Percentiles rank a stretch among this genome's conserved stretches.
phyloP scores from a whole-genome alignment of 2,888 invertebrate genomes.

The Papilio protenor region DNA sequence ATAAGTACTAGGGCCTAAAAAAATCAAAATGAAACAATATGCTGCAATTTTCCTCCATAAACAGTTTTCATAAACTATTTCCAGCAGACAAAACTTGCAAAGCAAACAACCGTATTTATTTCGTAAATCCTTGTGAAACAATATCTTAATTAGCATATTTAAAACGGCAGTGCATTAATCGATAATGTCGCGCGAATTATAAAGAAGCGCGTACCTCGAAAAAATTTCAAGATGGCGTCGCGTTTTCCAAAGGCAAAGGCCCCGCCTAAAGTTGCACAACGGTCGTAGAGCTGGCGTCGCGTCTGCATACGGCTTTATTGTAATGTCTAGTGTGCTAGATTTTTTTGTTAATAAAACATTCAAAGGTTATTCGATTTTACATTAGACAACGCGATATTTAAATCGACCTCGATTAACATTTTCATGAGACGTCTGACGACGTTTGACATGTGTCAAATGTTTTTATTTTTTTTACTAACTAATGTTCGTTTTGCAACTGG shows the following conservation, averaged over 20 bases:
- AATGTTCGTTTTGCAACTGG: background rate
- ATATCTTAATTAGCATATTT: background rate
- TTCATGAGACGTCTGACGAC: constrained; percentile 3
- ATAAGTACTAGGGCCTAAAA: background rate
- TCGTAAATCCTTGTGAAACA: background rate
- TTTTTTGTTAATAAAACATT: constrained; percentile 17
- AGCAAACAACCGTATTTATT: background rate
- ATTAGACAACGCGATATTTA: constrained; percentile 24
- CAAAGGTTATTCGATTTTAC: constrained; percentile 35
- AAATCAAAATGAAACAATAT: background rate
- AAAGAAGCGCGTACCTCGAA: constrained; percentile 31
- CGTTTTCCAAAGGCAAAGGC: constrained; percentile 42
- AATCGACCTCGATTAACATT: constrained; percentile 7
- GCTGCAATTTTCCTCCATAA: background rate
- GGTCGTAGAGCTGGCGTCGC: constrained; percentile 28
- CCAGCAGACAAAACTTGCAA: background rate
- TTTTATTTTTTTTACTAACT: constrained; percentile 17
- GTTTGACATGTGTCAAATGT: constrained; percentile 8
- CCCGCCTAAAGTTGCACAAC: constrained; percentile 44
- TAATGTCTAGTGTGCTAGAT: constrained; percentile 36
- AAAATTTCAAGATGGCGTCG: constrained; percentile 44
- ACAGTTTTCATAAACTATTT: background rate
- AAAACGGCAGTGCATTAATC: constrained; percentile 11
- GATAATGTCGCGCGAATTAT: constrained; percentile 28
- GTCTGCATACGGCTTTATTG: constrained; percentile 41